A percentile compares a stretch with the other conserved stretches of the same genome.
Conservation (phyloP, 2,888 invertebrate species). For the Isoperla grammatica region DNA sequence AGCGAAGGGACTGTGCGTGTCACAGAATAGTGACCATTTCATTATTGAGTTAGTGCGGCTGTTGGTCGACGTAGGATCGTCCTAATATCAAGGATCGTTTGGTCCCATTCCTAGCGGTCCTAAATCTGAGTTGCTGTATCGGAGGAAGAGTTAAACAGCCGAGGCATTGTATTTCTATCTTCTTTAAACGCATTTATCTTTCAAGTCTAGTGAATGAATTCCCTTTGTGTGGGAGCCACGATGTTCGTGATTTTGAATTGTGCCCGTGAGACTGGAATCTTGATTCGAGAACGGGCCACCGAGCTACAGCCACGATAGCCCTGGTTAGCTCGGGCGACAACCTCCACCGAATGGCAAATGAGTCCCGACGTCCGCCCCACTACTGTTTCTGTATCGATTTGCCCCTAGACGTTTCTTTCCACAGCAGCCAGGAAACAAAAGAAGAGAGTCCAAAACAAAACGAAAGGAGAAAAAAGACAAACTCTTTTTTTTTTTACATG, state of each 20-base stretch:
- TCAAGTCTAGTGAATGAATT: not conserved
- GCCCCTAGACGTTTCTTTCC: constrained; percentile 12
- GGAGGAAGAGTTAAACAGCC: not conserved
- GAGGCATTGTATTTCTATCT: not conserved
- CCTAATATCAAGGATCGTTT: not conserved
- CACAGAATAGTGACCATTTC: too few relatives aligned
- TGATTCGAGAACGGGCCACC: constrained; percentile 4
- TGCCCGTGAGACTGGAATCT: constrained; percentile 13
- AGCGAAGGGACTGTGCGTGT: too few relatives aligned
- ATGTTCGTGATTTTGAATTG: constrained; percentile 12
- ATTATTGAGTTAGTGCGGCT: too few relatives aligned
- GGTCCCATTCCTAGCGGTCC: not conserved
- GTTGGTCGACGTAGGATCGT: too few relatives aligned
- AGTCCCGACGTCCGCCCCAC: constrained; percentile 12
- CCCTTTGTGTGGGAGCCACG: not conserved
- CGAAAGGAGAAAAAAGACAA: constrained; percentile 14
- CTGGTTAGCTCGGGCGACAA: not conserved
- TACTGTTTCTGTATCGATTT: constrained; percentile 27
- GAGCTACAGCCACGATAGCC: not conserved
- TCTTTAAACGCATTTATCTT: constrained; percentile 11
- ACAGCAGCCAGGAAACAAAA: constrained; percentile 23
- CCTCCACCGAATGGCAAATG: constrained; percentile 27
- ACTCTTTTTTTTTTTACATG: constrained; percentile 22
- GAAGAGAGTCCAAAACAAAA: constrained; percentile 16
- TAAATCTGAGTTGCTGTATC: constrained; percentile 4